Evolutionary conservation across 2,888 invertebrate species (phyloP), one percentile per base, ranked within the genome.

Genomic region (Dasysyrphus albostriatus): DNA sequence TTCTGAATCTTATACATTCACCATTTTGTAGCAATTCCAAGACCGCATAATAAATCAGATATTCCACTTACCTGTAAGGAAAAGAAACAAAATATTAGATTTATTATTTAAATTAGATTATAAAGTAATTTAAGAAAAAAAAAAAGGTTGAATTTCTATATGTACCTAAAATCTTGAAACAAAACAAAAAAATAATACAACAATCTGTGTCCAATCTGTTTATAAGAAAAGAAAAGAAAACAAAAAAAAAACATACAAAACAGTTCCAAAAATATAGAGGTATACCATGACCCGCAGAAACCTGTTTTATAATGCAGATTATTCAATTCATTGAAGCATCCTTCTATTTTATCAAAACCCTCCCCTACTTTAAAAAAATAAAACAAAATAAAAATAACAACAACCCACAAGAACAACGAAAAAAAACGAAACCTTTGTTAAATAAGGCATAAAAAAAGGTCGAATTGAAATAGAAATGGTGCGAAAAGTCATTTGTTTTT

Each of bases 381-480:
- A 34, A 24, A 19, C 12, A 19, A 51, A 5, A 24, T 24, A 19
- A 24, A 12, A 12, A 29, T 9, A 39, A 29, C 9, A 29, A 19
- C 5, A 69, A 56, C 16, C 61, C 56, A 70, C 49, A 34, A 37
- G 16, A 69, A 34, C 63, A 82, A n/a, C n/a, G n/a, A n/a, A n/a
- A n/a, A 24, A 24, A 24, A 24, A 24, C 24, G 24, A 2, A 83
- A 78, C 87, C 87, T 83, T 78, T 83, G 87, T 79, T 82, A 83
- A 87, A 87, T 87, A 83, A 87, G 87, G 75, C 87, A 87, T 87
- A 87, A 67, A 83, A 24, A 87, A 83, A 61, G 83, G 82, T 78
- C 82, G 72, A 83, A 87, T 83, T 87, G 83, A 87, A 87, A 87
- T 83, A 82, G 78, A 83, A 83, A 79, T 83, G 87, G 83, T 82